Evolutionary conservation across 2,888 invertebrate species (phyloP).

Genomic region (Rhopalosiphum nymphaeae): DNA sequence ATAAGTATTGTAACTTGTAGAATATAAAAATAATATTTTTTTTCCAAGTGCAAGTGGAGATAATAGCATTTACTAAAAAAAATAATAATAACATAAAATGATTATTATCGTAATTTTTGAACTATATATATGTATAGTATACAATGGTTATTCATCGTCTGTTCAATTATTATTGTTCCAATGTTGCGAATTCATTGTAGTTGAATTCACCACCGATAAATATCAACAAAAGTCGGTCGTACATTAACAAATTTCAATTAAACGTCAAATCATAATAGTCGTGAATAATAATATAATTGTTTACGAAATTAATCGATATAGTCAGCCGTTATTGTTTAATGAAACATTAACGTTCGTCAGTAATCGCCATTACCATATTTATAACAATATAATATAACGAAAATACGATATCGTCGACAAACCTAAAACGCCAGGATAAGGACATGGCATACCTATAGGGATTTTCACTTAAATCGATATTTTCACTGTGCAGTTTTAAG

Average conservation of each 20-base stretch:
- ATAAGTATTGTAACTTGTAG: slow-evolving; percentile 37
- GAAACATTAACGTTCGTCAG: not conserved
- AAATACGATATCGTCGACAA: not conserved
- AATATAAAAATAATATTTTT: slow-evolving; percentile 46
- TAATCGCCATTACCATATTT: not conserved
- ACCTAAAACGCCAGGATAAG: not conserved
- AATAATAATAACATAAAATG: not conserved
- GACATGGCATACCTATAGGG: not conserved
- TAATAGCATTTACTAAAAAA: slow-evolving; percentile 2
- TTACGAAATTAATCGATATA: not conserved
- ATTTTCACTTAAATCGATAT: not conserved
- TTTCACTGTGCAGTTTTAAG: not conserved
- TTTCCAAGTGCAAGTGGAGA: not conserved
- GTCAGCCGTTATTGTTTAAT: not conserved
- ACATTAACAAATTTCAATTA: slow-evolving; percentile 9
- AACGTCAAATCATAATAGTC: not conserved
- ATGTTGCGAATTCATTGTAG: not conserved
- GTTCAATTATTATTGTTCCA: not conserved
- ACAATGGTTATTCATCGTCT: slow-evolving; percentile 36
- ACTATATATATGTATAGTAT: not conserved
- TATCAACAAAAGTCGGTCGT: not conserved
- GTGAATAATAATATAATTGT: slow-evolving; percentile 21
- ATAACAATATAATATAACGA: not conserved
- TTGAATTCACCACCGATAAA: not conserved
- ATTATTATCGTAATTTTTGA: not conserved